phyloP scores from a whole-genome alignment of 92 coral and sea anemone species.

The Phenganax marumi region DNA sequence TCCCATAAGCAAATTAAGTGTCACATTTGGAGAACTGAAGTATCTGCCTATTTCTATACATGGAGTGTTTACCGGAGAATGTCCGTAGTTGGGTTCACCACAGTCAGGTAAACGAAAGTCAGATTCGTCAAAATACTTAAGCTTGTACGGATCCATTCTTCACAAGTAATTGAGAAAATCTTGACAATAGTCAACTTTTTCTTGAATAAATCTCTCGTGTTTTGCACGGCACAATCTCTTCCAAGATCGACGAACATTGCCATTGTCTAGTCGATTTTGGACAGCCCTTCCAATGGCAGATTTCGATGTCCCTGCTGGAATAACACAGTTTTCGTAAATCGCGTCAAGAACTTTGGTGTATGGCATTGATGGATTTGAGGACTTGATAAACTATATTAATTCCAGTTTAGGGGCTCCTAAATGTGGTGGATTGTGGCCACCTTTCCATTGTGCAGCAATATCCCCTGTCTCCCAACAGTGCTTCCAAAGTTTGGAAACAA shows the following conservation, averaged over 20 bases:
- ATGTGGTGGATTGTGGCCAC: too few species aligned
- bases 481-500: too few species aligned
- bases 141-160: conserved; percentile 43
- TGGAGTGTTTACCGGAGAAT: conserved; percentile 29
- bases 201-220: conserved; percentile 15
- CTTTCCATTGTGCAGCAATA: too few species aligned
- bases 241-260: background rate
- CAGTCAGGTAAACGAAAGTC: conserved; percentile 40
- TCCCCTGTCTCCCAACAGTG: too few species aligned
- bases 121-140: conserved; percentile 56
- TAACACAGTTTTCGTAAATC: conserved; percentile 25
- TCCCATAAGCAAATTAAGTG: conserved; percentile 55
- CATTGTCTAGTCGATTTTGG: conserved; percentile 6
- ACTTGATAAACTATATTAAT: too few species aligned
- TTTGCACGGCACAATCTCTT: conserved; percentile 17
- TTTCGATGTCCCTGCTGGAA: conserved; percentile 45
- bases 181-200: conserved; percentile 55
- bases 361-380: too few species aligned
- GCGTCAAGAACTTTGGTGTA: too few species aligned
- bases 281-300: conserved; percentile 26
- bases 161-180: conserved; percentile 48
- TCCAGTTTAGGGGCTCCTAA: too few species aligned
- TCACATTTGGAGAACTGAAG: conserved; percentile 48
- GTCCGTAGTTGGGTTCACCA: background rate
- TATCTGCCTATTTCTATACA: conserved; percentile 55